Evolutionary conservation across 2,888 invertebrate genomes (phyloP).

Genomic region (Micoletzkya japonica): DNA sequence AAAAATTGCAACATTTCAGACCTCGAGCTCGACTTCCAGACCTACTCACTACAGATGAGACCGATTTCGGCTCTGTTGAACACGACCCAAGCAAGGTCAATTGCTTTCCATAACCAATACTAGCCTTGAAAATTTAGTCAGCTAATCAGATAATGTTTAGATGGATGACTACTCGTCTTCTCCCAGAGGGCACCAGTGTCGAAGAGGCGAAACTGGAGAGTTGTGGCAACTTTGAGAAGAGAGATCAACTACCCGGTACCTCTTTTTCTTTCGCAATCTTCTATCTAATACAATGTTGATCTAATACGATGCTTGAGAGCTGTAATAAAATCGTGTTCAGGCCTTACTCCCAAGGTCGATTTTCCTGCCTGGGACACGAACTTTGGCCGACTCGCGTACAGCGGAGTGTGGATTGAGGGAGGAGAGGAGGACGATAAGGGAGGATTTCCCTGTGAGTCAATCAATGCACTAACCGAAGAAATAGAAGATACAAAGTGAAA

Average conservation of each 20-base stretch:
- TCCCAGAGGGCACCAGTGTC: neutral
- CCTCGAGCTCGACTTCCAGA: slow-evolving; percentile 12
- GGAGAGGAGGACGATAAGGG: slow-evolving; percentile 4
- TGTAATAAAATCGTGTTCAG: neutral
- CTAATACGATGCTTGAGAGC: neutral
- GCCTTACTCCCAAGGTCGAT: slow-evolving; percentile 30
- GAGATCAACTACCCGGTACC: slow-evolving; percentile 5
- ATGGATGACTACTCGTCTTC: slow-evolving; percentile 3
- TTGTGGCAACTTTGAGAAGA: slow-evolving; percentile 7
- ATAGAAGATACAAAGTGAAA: too few relatives aligned
- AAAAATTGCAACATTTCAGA: slow-evolving; percentile 1
- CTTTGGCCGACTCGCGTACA: slow-evolving; percentile 36
- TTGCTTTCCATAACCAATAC: neutral
- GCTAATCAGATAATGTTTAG: neutral
- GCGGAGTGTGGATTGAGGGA: slow-evolving; percentile 24
- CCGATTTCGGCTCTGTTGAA: slow-evolving; percentile 13
- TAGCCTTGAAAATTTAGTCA: neutral
- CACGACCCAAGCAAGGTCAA: neutral
- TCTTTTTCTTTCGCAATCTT: neutral
- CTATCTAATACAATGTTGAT: neutral
- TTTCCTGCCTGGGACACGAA: slow-evolving; percentile 47
- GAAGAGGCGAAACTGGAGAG: neutral
- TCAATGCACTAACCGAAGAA: too few relatives aligned
- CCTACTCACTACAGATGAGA: neutral
- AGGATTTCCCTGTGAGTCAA: too few relatives aligned